Evolutionary conservation across 2,113 vertebrate species (phyloP).

Genomic region (Zonotrichia leucophrys): DNA sequence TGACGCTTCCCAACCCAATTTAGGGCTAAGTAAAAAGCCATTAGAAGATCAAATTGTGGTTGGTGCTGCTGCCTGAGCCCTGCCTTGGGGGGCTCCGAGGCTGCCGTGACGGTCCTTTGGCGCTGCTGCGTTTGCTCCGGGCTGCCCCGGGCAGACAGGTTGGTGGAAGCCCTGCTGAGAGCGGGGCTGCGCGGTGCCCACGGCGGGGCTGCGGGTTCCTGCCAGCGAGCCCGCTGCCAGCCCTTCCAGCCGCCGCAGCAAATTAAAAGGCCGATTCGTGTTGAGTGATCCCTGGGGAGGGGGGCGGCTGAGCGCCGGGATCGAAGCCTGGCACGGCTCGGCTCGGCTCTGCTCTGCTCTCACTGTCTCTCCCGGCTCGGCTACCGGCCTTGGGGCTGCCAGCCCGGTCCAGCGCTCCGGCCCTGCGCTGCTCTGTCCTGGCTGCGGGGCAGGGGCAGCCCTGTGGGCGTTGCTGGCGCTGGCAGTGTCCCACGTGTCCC

Average conservation of each 20-base stretch:
- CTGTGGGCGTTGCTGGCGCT: not conserved
- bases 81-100: not conserved
- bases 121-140: not conserved
- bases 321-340: conserved; percentile 54
- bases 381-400: not conserved
- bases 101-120: not conserved
- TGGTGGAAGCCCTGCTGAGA: not conserved
- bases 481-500: not conserved
- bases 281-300: conserved; percentile 78
- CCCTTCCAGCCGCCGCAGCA: conserved; percentile 73
- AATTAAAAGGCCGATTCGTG: conserved; percentile 81
- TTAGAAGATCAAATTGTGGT: not conserved
- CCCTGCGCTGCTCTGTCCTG: not conserved
- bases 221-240: conserved; percentile 54
- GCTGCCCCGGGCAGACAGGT: not conserved
- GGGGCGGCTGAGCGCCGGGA: conserved; percentile 49
- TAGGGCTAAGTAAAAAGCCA: conserved; percentile 29
- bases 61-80: not conserved
- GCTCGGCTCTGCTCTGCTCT: not conserved
- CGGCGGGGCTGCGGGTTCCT: conserved; percentile 54
- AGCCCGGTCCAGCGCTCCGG: not conserved
- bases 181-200: not conserved
- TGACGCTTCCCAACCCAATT: conserved; percentile 23
- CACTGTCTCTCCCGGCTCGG: not conserved
- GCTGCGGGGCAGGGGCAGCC: not conserved